A percentile compares a stretch with the other conserved stretches of the same genome.
Evolutionary conservation across 2,113 vertebrate species (phyloP).

Genomic region (Craseonycteris thonglongyai): DNA sequence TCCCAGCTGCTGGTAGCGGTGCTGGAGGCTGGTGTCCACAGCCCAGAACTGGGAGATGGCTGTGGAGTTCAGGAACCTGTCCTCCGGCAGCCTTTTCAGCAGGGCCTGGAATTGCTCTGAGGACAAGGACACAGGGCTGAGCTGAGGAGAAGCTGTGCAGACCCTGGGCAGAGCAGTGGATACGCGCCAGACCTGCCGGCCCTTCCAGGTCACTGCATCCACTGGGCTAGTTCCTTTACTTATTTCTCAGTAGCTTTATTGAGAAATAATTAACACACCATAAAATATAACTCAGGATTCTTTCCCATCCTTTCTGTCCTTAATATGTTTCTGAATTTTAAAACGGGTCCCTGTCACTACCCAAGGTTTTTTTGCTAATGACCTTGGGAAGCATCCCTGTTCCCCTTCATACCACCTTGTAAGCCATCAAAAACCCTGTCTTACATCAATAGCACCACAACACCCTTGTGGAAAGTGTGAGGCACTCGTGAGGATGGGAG

Average conservation of each 20-base stretch:
- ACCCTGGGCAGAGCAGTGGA: background rate
- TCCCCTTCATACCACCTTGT: background rate
- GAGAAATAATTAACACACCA: background rate
- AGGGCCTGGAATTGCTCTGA: constrained; percentile 94
- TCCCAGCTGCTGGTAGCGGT: constrained; percentile 90
- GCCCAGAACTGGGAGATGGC: constrained; percentile 91
- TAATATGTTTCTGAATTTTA: background rate
- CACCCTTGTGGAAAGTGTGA: background rate
- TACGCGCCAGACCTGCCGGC: background rate
- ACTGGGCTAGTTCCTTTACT: too few species aligned
- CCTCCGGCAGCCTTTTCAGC: constrained; percentile 88
- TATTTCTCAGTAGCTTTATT: background rate
- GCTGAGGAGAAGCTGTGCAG: too few species aligned
- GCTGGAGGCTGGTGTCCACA: constrained; percentile 86
- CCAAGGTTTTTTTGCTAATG: background rate
- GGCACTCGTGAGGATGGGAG: rapidly evolving
- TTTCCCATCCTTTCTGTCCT: background rate
- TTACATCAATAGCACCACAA: background rate
- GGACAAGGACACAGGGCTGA: background rate
- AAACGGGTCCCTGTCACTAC: background rate
- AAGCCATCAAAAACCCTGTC: too few species aligned
- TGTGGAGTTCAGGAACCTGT: constrained; percentile 92
- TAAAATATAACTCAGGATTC: background rate
- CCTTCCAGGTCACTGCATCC: background rate
- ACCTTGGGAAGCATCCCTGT: background rate